phyloP scores from a whole-genome alignment of 35 echinoderm and acorn worm genomes.

The Patiria miniata region DNA sequence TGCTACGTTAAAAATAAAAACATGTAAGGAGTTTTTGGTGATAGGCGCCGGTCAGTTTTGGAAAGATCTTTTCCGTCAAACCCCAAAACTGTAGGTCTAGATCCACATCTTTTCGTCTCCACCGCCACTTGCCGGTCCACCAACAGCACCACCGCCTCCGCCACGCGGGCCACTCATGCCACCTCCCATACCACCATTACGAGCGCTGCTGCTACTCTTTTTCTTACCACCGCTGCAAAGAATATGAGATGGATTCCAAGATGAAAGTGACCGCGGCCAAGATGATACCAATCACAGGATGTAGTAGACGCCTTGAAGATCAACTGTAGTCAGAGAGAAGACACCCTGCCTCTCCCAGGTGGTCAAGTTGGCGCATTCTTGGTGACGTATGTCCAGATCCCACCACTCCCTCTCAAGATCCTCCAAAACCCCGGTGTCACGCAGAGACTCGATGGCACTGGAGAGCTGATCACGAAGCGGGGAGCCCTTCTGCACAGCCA shows the following conservation, averaged over 20 bases:
- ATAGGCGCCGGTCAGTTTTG: too few species aligned
- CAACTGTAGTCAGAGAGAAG: slow-evolving; percentile 79
- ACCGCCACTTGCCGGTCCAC: not conserved
- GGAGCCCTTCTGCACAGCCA: slow-evolving; percentile 82
- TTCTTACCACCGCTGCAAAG: slow-evolving; percentile 35
- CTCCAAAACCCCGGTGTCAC: slow-evolving; percentile 80
- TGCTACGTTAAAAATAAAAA: too few species aligned
- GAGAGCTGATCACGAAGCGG: slow-evolving; percentile 83
- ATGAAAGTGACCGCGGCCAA: slow-evolving; percentile 55
- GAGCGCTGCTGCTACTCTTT: not conserved
- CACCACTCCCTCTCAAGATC: slow-evolving; percentile 92
- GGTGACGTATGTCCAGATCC: slow-evolving; percentile 42
- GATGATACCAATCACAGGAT: slow-evolving; percentile 75
- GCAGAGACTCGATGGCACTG: slow-evolving; percentile 75
- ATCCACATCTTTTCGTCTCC: slow-evolving; percentile 66
- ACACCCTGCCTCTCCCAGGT: slow-evolving; percentile 77
- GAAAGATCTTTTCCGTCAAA: too few species aligned
- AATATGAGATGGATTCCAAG: slow-evolving; percentile 50
- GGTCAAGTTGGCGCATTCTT: slow-evolving; percentile 70
- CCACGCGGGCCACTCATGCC: not conserved
- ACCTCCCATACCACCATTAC: slow-evolving; percentile 23
- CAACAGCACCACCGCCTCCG: slow-evolving; percentile 59
- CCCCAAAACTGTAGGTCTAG: too few species aligned
- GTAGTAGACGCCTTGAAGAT: slow-evolving; percentile 83
- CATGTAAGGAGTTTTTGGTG: too few species aligned